phyloP scores from a whole-genome alignment of 2,888 invertebrate genomes.

The Boloria selene region DNA sequence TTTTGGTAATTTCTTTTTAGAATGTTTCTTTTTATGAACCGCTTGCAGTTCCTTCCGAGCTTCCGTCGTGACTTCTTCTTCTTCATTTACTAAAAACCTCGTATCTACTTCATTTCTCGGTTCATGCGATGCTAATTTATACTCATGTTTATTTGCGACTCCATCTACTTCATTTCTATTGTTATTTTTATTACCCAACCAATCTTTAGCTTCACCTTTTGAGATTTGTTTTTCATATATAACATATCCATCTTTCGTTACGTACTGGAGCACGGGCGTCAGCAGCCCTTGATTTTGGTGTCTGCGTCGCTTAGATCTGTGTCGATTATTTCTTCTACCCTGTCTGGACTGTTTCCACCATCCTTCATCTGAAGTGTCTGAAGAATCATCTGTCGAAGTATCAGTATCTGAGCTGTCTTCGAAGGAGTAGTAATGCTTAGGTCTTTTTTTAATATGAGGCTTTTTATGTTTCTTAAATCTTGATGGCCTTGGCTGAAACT shows the following conservation, averaged over 20 bases:
- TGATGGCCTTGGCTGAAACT: slow-evolving; percentile 20
- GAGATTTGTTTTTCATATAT: slow-evolving; percentile 71
- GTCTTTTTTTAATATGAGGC: slow-evolving; percentile 36
- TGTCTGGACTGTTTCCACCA: slow-evolving; percentile 53
- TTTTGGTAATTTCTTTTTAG: slow-evolving; percentile 34
- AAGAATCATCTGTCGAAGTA: slow-evolving; percentile 47
- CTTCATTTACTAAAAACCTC: slow-evolving; percentile 30
- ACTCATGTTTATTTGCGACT: slow-evolving; percentile 8
- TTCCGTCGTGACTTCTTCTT: slow-evolving; percentile 38
- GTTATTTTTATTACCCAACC: slow-evolving; percentile 53
- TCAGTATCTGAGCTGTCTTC: slow-evolving; percentile 47
- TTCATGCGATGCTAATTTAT: slow-evolving; percentile 29
- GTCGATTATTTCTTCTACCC: slow-evolving; percentile 45
- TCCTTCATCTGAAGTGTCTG: slow-evolving; percentile 45
- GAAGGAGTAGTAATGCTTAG: slow-evolving; percentile 38
- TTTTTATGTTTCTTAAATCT: slow-evolving; percentile 38
- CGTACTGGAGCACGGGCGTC: slow-evolving; percentile 70
- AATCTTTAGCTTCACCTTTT: slow-evolving; percentile 66
- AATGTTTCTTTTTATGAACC: slow-evolving; percentile 30
- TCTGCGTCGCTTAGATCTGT: slow-evolving; percentile 42
- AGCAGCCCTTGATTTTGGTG: slow-evolving; percentile 50
- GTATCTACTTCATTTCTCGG: slow-evolving; percentile 14
- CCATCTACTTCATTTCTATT: neutral
- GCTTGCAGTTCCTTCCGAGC: slow-evolving; percentile 23
- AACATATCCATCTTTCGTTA: slow-evolving; percentile 73